Evolutionary conservation across 2,113 vertebrate species (phyloP), one percentile per base, ranked within the genome.

Genomic region (Calypte anna): DNA sequence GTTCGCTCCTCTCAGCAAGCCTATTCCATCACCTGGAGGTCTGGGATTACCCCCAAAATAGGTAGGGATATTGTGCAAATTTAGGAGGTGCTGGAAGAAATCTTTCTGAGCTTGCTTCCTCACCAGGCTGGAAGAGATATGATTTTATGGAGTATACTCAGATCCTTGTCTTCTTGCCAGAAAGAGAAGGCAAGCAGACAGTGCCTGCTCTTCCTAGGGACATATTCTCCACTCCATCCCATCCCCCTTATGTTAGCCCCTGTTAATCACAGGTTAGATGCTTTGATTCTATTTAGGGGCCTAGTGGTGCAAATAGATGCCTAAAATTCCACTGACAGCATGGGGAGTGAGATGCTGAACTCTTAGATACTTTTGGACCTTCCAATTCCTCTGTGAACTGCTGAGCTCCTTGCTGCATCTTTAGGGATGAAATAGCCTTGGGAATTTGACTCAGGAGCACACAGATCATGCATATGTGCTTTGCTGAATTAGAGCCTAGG

Each of bases 371-470:
- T 76, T 85, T 90, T 63, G 84, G 51, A 40, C 8, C 58, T 87
- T 76, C 11, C 16, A 48, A 64, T 27, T 53, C 69, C 53, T 68
- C 24, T 63, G n/a, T 48, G 62, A 88, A 59, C 38, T 61, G 40
- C n/a, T 4, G 3, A 57, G 36, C 68, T 64, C 28, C 25, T 90
- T 3, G 28, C 38, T 53, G 9, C 23, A 3, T 8, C 33, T 75
- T 55, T 23, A 33, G 76, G 50, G 44, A 20, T 62, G 24, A 68
- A 82, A 53, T 0, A 48, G 46, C 30, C 19, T n/a, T 44, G 48
- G 57, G 40, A 68, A 19, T 33, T 1, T 53, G 74, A 48, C 14
- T 57, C 0, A 0, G 3, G 18, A 43, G 43, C 11, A 3, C 11
- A 23, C 44, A 30, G 40, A 4, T 44, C 6, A 1, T 13, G 12